Evolutionary conservation across 1,140 invertebrate species (phyloP), one percentile per base, ranked within the genome.

Genomic region (Portunus trituberculatus): DNA sequence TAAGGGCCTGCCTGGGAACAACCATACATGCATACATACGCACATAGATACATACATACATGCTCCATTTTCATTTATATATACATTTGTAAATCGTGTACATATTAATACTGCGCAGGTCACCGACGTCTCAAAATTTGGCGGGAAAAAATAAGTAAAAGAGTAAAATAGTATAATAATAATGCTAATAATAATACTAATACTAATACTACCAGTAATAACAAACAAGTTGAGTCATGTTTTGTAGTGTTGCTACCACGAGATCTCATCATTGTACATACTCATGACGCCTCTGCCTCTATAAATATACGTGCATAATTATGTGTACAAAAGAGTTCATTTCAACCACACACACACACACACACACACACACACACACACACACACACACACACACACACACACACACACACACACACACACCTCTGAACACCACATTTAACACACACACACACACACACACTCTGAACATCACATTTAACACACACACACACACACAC

Each of bases 201-300:
- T 89, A 25, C 32, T 46, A 25, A 46, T 89, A 46, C 28, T 39
- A 16, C 14, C 59, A 91, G 31, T 29, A 76, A 20, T 76, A 59
- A 67, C 32, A 20, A 7, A 31, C 31, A 25, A 6, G 84, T 28
- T 76, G 90, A 67, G 29, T 29, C 90, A 91, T 59, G 39, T 76
- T 32, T 87, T 46, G 84, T 39, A 39, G 84, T 28, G 83, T 32
- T 32, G 31, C 39, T 12, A 87, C 39, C 31, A n/a, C 8, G 84
- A 87, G 83, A 59, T 12, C 52, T 39, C 84, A 87, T 91, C 90
- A 91, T 48, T 91, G 90, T 91, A 91, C 29, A 91, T 91, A 91
- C 90, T 39, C 90, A 91, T 91, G 67, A 91, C n/a, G 32, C 90
- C 48, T 76, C 59, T 91, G 59, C 16, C 46, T 4, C 90, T 59